Percentiles rank a stretch among this genome's conserved stretches.
phyloP scores from a whole-genome alignment of 2,113 vertebrate genomes.

The Sorex araneus region DNA sequence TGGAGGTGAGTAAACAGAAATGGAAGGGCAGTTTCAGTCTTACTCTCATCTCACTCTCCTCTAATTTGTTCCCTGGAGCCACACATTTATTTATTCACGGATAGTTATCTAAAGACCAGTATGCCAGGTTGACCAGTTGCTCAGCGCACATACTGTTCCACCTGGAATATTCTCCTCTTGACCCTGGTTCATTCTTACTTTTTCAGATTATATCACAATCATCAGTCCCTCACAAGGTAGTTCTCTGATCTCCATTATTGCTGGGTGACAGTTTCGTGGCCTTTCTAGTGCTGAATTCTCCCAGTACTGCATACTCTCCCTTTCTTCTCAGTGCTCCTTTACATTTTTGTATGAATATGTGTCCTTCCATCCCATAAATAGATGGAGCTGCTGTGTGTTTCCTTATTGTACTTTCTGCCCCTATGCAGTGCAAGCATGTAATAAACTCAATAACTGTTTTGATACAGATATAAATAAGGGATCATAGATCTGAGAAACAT shows the following conservation, averaged over 20 bases:
- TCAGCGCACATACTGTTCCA: background rate
- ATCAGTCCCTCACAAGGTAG: background rate
- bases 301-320: background rate
- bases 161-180: background rate
- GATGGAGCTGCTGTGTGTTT: background rate
- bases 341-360: background rate
- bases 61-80: too few species aligned
- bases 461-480: background rate
- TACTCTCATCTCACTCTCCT: too few species aligned
- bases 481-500: background rate
- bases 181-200: background rate
- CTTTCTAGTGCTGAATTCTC: background rate
- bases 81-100: too few species aligned
- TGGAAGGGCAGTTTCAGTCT: too few species aligned
- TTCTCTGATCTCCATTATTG: background rate
- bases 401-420: background rate
- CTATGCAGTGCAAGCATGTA: background rate
- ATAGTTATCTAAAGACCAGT: too few species aligned
- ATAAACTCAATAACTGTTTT: background rate
- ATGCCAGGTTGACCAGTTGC: background rate
- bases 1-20: too few species aligned
- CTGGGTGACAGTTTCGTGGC: background rate
- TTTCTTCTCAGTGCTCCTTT: background rate
- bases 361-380: background rate
- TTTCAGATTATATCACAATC: background rate